Percentiles rank a stretch among this genome's conserved stretches.
Conservation (phyloP, 2,797 vertebrate species). For the Rachycentron canadum region DNA sequence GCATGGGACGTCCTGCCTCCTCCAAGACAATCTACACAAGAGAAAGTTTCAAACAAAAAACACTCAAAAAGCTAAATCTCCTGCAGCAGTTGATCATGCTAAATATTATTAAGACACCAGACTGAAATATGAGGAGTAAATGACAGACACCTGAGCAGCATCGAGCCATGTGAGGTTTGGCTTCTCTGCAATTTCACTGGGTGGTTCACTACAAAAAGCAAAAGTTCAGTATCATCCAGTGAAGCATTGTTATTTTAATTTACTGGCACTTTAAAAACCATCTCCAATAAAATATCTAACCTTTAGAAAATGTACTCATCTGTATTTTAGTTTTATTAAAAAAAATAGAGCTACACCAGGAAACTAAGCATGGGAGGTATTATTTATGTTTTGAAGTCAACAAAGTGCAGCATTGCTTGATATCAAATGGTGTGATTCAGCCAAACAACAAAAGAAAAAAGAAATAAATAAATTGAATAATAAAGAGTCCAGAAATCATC, state of each 20-base stretch:
- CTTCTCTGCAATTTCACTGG: constrained; percentile 87
- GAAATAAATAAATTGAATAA: no score
- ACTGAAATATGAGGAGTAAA: neutral
- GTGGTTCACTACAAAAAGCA: constrained; percentile 76
- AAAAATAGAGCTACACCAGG: neutral
- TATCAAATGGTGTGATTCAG: neutral
- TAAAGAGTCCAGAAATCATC: neutral
- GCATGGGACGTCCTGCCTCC: constrained; percentile 88
- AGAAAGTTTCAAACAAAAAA: neutral
- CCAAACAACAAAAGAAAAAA: neutral
- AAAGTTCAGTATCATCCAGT: neutral
- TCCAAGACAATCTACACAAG: constrained; percentile 85
- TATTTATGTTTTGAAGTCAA: neutral
- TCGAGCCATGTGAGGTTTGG: constrained; percentile 90
- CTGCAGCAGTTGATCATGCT: neutral
- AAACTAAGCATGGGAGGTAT: neutral
- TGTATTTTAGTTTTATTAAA: neutral
- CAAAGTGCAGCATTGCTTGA: neutral
- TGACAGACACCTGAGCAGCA: constrained; percentile 86
- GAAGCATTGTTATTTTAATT: neutral
- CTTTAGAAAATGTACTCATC: neutral
- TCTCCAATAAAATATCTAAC: neutral
- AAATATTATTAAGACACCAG: neutral
- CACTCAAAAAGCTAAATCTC: neutral
- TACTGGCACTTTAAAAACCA: neutral